phyloP scores from a whole-genome alignment of 2,888 invertebrate species.

The Netelia fuscicornis region DNA sequence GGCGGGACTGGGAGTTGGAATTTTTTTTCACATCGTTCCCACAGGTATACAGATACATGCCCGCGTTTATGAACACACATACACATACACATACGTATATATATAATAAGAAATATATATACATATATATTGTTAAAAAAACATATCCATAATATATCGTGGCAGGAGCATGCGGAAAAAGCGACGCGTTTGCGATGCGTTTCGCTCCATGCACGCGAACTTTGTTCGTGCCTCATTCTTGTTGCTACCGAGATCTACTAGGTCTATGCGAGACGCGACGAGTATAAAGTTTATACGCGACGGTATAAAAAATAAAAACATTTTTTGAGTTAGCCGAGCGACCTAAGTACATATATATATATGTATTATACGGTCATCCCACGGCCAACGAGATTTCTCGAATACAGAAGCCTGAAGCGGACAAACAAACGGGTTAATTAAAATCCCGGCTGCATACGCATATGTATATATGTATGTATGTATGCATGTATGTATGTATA shows the following conservation, averaged over 20 bases:
- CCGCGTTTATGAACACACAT: too few species aligned
- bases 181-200: conserved; percentile 10
- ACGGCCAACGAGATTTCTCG: conserved; percentile 56
- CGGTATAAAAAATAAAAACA: conserved; percentile 11
- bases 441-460: conserved; percentile 62
- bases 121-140: not conserved
- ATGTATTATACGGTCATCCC: conserved; percentile 19
- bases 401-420: conserved; percentile 65
- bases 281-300: not conserved
- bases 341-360: conserved; percentile 32
- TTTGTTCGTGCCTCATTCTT: not conserved
- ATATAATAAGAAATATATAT: not conserved
- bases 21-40: conserved; percentile 35
- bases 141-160: conserved; percentile 12
- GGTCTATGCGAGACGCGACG: not conserved
- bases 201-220: conserved; percentile 21
- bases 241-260: not conserved
- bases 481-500: not conserved
- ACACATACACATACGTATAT: not conserved
- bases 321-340: conserved; percentile 32
- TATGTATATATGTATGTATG: not conserved
- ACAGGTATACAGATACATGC: conserved; percentile 1
- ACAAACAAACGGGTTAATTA: conserved; percentile 77
- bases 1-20: conserved; percentile 4
- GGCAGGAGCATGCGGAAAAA: conserved; percentile 1